Evolutionary conservation across 2,113 vertebrate genomes (phyloP).

Genomic region (Petrocephalus zakoni): DNA sequence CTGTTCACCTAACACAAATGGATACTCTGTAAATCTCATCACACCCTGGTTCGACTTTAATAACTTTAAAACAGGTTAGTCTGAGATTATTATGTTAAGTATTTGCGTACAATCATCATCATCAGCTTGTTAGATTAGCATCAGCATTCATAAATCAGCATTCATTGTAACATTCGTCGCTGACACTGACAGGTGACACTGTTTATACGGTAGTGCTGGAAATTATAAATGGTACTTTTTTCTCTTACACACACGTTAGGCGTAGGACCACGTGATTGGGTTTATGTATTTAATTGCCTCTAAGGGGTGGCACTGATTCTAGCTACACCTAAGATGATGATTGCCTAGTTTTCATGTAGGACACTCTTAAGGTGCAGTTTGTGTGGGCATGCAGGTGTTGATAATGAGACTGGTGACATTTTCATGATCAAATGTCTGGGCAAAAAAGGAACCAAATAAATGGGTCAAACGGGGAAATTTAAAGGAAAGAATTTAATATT

Average conservation of each 20-base stretch:
- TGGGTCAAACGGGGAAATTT: conserved; percentile 40
- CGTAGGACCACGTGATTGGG: neutral
- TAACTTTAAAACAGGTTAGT: neutral
- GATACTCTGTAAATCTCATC: neutral
- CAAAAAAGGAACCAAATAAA: conserved; percentile 39
- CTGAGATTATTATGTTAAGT: neutral
- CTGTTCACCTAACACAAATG: neutral
- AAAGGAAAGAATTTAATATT: conserved; percentile 66
- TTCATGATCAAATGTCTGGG: neutral
- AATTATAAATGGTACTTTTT: neutral
- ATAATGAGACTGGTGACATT: neutral
- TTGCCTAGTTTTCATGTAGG: neutral
- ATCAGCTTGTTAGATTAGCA: neutral
- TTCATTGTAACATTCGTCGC: neutral
- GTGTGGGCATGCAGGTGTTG: neutral
- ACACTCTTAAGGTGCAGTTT: neutral
- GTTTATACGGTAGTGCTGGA: neutral
- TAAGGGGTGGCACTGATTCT: neutral
- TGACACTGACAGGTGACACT: neutral
- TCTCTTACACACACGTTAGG: neutral
- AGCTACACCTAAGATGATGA: neutral
- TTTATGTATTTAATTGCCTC: neutral
- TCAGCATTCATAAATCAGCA: neutral
- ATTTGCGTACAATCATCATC: neutral
- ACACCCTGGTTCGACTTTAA: neutral